These are phyloP conservation scores for Dastarcus helophoroides DNA, from an alignment of 2,888 invertebrate genomes.

Conservation along the genomic window DNA sequence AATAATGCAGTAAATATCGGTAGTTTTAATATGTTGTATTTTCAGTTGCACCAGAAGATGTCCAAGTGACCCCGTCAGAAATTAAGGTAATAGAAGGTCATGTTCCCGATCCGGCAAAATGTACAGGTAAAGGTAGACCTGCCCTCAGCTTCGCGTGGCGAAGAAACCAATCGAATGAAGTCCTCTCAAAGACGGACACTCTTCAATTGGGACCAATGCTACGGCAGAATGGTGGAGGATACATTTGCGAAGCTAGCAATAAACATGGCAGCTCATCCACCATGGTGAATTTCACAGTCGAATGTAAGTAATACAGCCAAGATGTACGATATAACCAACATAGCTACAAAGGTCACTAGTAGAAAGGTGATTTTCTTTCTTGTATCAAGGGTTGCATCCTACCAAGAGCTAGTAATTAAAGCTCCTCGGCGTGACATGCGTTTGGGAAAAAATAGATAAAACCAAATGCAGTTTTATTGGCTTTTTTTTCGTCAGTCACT, in stretches of 20 bases:
- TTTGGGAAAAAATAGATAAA: no score
- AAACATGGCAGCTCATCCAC: constrained; percentile 64
- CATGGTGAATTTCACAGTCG: constrained; percentile 63
- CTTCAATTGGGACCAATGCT: constrained; percentile 54
- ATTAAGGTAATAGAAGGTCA: constrained; percentile 52
- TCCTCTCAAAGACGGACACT: constrained; percentile 40
- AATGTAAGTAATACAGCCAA: constrained; percentile 53
- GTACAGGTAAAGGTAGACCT: constrained; percentile 55
- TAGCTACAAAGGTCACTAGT: no score
- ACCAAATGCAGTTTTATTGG: no score
- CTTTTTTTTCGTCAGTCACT: no score
- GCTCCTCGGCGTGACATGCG: no score
- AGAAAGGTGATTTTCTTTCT: no score
- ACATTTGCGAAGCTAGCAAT: constrained; percentile 68
- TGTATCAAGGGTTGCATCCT: no score
- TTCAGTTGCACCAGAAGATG: constrained; percentile 11
- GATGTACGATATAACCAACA: not conserved
- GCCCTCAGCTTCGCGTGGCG: constrained; percentile 64
- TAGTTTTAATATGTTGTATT: no score
- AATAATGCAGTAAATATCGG: no score
- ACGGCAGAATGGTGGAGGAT: constrained; percentile 62
- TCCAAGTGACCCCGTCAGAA: constrained; percentile 72
- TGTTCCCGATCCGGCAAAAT: constrained; percentile 45
- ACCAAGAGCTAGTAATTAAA: no score
- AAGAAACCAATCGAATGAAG: constrained; percentile 44